phyloP scores from a whole-genome alignment of 2,797 vertebrate genomes.

The Myotis findleyi region DNA sequence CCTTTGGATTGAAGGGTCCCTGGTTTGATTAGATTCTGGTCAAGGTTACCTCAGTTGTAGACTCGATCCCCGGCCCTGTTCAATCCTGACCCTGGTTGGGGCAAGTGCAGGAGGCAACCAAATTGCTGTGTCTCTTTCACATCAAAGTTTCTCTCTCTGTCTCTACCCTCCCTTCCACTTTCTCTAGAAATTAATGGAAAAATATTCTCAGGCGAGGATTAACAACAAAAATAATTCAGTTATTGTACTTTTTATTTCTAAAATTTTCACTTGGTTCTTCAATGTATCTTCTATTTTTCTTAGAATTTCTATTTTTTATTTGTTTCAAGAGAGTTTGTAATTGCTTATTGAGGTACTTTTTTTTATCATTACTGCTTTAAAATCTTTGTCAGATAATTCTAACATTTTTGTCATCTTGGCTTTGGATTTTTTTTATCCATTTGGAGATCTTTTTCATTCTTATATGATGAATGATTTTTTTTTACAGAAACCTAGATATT shows the following conservation, averaged over 20 bases:
- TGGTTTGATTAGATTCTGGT: too few species aligned
- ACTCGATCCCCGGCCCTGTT: too few species aligned
- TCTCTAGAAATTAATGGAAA: too few species aligned
- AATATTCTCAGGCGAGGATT: too few species aligned
- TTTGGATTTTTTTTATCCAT: conserved; percentile 21
- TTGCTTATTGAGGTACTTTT: conserved; percentile 34
- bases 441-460: conserved; percentile 56
- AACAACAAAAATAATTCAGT: not conserved
- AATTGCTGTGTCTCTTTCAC: too few species aligned
- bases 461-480: conserved; percentile 30
- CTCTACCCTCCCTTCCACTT: too few species aligned
- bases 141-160: too few species aligned
- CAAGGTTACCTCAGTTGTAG: too few species aligned
- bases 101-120: too few species aligned
- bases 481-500: conserved; percentile 31
- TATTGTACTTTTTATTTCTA: conserved; percentile 34
- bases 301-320: not conserved
- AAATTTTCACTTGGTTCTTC: conserved; percentile 52
- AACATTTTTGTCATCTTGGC: conserved; percentile 30
- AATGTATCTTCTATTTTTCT: not conserved
- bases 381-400: conserved; percentile 39
- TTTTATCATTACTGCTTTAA: conserved; percentile 48
- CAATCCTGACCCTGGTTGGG: too few species aligned
- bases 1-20: too few species aligned
- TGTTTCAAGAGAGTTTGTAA: conserved; percentile 15